Evolutionary conservation across 2,888 invertebrate genomes (phyloP).

Genomic region (Athripsodes cinereus): DNA sequence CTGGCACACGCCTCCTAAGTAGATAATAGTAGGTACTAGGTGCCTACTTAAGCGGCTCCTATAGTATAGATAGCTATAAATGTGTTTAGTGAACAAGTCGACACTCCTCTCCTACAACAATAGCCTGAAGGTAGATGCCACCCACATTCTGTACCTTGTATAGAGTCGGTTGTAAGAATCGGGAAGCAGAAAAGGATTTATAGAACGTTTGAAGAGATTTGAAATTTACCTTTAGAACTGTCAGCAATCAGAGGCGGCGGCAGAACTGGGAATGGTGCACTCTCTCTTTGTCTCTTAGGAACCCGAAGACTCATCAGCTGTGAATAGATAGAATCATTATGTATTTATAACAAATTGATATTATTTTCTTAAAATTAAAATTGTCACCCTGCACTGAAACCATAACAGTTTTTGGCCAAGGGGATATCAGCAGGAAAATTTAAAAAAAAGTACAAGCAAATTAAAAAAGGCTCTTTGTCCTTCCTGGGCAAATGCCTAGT

Average conservation of each 20-base stretch:
- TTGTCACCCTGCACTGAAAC: too few relatives aligned
- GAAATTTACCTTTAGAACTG: conserved; percentile 55
- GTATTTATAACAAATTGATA: neutral
- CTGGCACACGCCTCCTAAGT: too few relatives aligned
- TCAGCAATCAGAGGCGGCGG: conserved; percentile 63
- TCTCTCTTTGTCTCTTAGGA: conserved; percentile 43
- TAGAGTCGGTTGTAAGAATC: neutral
- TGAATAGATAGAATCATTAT: neutral
- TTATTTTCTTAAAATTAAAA: too few relatives aligned
- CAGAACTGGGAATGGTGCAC: conserved; percentile 37
- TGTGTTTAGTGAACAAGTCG: neutral
- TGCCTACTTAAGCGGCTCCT: too few relatives aligned
- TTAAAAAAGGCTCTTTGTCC: too few relatives aligned
- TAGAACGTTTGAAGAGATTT: neutral
- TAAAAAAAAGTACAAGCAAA: too few relatives aligned
- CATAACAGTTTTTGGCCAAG: too few relatives aligned
- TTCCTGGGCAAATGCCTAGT: too few relatives aligned
- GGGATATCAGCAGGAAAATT: too few relatives aligned
- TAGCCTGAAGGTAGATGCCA: neutral
- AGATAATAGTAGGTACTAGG: too few relatives aligned
- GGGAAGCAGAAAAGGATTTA: too few relatives aligned
- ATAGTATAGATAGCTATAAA: too few relatives aligned
- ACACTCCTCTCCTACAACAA: neutral
- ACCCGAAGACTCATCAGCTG: conserved; percentile 52
- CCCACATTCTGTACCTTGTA: neutral